Conservation (phyloP, 2,113 vertebrate species). For the Cariama cristata region DNA sequence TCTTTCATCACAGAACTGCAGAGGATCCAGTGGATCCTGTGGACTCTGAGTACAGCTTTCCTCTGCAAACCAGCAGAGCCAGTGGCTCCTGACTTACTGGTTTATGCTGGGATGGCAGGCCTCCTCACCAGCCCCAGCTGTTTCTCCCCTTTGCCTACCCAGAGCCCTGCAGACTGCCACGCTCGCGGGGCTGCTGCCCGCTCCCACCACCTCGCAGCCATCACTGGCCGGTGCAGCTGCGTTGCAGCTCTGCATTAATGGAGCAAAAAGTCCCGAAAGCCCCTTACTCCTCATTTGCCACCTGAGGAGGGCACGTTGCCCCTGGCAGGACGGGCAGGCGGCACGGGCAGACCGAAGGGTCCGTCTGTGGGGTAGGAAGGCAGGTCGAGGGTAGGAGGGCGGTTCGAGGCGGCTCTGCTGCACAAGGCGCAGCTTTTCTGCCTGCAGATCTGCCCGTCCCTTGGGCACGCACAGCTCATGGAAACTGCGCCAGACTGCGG, state of each 20-base stretch:
- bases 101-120: not conserved
- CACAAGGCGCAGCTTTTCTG: not conserved
- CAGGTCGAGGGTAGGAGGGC: not conserved
- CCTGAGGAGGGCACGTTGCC: rapidly evolving
- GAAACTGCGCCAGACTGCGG: not conserved
- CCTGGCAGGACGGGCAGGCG: not conserved
- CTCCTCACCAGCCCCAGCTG: not conserved
- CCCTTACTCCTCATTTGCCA: not conserved
- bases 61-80: not conserved
- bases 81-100: not conserved
- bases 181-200: not conserved
- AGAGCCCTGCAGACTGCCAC: rapidly evolving
- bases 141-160: not conserved
- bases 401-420: not conserved
- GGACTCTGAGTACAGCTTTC: not conserved
- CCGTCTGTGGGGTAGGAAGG: not conserved
- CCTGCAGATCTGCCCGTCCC: not conserved
- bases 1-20: not conserved
- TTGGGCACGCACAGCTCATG: not conserved
- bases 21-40: not conserved
- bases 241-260: not conserved
- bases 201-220: not conserved
- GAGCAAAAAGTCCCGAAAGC: not conserved
- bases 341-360: not conserved
- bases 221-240: not conserved